Conservation (phyloP, 2,797 vertebrate species). For the Sitta carolinensis region DNA sequence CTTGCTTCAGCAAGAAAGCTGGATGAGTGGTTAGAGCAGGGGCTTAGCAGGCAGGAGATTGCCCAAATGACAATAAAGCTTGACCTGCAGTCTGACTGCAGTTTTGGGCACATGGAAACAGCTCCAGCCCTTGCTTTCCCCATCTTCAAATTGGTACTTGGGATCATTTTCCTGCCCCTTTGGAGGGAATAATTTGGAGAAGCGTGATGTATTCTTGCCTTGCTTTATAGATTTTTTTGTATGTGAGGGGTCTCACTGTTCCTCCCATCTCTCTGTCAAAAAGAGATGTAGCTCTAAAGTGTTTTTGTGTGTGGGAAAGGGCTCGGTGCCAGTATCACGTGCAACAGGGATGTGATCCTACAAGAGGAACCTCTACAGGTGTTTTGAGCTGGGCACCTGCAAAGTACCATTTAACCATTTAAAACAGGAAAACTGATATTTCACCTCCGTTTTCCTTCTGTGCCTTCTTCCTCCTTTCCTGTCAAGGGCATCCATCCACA, state of each 20-base stretch:
- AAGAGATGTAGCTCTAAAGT: not conserved
- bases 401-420: constrained; percentile 12
- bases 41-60: not conserved
- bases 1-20: not conserved
- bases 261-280: not conserved
- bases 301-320: not conserved
- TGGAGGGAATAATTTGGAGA: not conserved
- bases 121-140: not conserved
- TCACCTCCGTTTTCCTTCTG: constrained; percentile 34
- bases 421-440: not conserved
- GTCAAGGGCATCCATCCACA: not conserved
- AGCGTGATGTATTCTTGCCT: not conserved
- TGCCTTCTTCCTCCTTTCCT: constrained; percentile 38
- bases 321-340: not conserved
- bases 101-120: not conserved
- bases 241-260: not conserved
- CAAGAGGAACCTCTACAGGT: not conserved
- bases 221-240: not conserved
- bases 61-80: not conserved
- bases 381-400: not conserved
- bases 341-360: not conserved
- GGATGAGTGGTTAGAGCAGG: not conserved
- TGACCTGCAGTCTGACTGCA: not conserved
- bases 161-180: not conserved
- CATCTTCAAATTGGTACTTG: not conserved